Evolutionary conservation across 2,797 vertebrate genomes (phyloP), one percentile per base, ranked within the genome.

Genomic region (Sebastes nivosus): DNA sequence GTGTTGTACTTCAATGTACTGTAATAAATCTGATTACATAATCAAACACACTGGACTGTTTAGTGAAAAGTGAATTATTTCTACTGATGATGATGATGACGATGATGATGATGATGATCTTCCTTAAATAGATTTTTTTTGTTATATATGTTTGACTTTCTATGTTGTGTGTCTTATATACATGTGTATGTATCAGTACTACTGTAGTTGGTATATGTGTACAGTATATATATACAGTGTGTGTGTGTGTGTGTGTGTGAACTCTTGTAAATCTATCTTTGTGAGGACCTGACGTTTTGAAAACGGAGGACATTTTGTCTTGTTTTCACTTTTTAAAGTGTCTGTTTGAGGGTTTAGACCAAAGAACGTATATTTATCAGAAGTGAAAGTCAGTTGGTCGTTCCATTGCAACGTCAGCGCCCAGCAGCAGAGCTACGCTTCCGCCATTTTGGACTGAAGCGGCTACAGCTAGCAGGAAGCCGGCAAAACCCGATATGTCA

Each of bases 201-300:
- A 46, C 42, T 46, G 42, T 46, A 27, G 29, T 64, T 20, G 22
- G 64, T 73, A 66, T 46, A 46, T 75, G 66, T 80, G 58, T 58
- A 25, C 58, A 77, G 65, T 50, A 22, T 73, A 74, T 69, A 64
- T 82, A 74, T 34, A 34, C n/a, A n/a, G 58, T 70, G 30, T 67
- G 27, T 29, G 59, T 71, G 55, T 29, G 59, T 71, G 55, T 71
- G 42, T 67, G 13, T 69, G 12, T n/a, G n/a, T 27, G 14, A 18
- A 42, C 9, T 30, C 3, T 22, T 25, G 5, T 50, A 25, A 25
- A 22, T 69, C 34, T 68, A 5, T 42, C 58, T 68, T 68, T 55
- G 36, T 34, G 46, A 32, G 61, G 68, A 71, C 63, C 34, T 11
- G 1, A 60, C 32, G 24, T 38, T 30, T 32, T 73, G 10, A 13